Conservation (phyloP, 1,140 invertebrate species). For the Antheraea pernyi region DNA sequence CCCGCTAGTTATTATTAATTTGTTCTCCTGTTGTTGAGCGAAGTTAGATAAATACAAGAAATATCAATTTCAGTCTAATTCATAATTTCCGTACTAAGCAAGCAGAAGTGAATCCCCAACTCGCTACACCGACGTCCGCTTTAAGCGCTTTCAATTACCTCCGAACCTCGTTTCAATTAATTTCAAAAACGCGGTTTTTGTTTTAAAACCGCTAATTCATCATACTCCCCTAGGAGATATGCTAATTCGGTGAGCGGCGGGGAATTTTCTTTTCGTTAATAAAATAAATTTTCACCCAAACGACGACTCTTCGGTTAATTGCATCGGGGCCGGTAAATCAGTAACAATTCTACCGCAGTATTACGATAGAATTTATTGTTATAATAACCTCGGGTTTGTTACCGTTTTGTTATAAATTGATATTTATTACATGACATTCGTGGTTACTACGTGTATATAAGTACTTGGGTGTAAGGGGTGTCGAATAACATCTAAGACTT, state of each 20-base stretch:
- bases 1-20: no score
- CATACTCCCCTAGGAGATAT: constrained; percentile 23
- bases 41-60: not conserved
- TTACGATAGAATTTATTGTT: not conserved
- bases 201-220: constrained; percentile 20
- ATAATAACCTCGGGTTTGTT: no score
- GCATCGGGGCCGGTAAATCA: constrained; percentile 11
- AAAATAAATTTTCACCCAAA: constrained; percentile 15
- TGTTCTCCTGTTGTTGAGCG: no score
- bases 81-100: not conserved
- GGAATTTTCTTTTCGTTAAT: constrained; percentile 22
- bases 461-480: no score
- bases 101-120: not conserved
- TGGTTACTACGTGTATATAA: no score
- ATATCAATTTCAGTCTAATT: not conserved
- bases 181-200: not conserved
- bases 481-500: no score
- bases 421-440: no score
- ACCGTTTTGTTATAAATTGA: no score
- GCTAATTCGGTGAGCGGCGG: constrained; percentile 17
- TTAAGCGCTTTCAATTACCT: not conserved
- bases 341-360: not conserved
- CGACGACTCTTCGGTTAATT: constrained; percentile 15
- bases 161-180: constrained; percentile 8
- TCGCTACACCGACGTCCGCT: not conserved